Evolutionary conservation across 2,113 vertebrate species (phyloP).

Genomic region (Pelvicachromis taeniatus): DNA sequence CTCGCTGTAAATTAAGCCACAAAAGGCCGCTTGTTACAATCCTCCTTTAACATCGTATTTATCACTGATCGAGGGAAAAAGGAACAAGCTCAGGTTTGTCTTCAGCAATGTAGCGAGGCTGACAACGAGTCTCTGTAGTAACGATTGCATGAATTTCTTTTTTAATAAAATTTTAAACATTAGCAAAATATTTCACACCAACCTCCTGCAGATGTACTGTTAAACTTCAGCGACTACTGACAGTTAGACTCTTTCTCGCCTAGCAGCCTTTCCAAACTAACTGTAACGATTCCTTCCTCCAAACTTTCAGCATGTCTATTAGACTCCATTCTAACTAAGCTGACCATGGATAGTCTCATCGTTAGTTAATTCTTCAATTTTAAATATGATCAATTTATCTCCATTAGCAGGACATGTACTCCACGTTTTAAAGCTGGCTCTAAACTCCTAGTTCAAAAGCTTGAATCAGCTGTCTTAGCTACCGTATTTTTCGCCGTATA

Average conservation of each 20-base stretch:
- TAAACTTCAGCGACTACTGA: neutral
- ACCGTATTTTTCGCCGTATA: too few species aligned
- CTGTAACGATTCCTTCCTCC: neutral
- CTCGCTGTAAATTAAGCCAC: too few species aligned
- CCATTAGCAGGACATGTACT: neutral
- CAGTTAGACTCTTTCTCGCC: too few species aligned
- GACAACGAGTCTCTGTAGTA: too few species aligned
- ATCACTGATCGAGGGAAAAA: too few species aligned
- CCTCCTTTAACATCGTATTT: too few species aligned
- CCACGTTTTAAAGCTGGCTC: neutral
- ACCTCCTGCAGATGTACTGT: neutral
- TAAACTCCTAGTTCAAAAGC: neutral
- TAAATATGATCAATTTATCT: neutral
- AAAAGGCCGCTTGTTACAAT: too few species aligned
- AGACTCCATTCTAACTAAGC: neutral
- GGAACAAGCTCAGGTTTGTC: too few species aligned
- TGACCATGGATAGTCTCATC: neutral
- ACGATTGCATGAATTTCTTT: too few species aligned
- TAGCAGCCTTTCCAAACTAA: neutral
- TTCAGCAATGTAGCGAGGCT: too few species aligned
- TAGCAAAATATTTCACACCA: too few species aligned
- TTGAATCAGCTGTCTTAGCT: neutral
- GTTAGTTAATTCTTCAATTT: neutral
- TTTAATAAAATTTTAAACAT: too few species aligned
- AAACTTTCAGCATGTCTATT: neutral